These are phyloP conservation scores for Litocranius walleri DNA, from an alignment of 2,113 vertebrate species.

Conservation along the genomic window DNA sequence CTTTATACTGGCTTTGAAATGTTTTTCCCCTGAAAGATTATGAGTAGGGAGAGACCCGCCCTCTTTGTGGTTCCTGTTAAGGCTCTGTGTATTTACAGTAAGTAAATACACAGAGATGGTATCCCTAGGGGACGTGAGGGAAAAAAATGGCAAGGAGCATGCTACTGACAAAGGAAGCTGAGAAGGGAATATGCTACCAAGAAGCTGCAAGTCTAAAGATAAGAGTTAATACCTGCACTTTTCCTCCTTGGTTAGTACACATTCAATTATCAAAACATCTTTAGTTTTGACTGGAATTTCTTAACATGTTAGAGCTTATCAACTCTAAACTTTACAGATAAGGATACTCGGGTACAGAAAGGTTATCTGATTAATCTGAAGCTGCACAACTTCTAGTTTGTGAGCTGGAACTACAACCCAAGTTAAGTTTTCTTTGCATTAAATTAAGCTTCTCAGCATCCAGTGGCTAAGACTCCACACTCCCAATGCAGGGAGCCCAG, in stretches of 20 bases:
- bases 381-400: not conserved
- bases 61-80: not conserved
- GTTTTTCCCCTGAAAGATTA: not conserved
- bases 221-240: not conserved
- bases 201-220: not conserved
- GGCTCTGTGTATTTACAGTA: not conserved
- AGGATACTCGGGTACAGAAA: not conserved
- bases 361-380: not conserved
- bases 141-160: not conserved
- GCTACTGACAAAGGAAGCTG: not conserved
- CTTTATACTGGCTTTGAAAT: not conserved
- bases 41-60: not conserved
- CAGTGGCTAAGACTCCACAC: not conserved
- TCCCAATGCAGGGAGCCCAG: not conserved
- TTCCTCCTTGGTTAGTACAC: not conserved
- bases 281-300: not conserved
- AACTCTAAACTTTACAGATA: not conserved
- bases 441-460: too few species aligned
- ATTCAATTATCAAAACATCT: not conserved
- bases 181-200: not conserved
- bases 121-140: not conserved
- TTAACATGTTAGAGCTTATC: not conserved
- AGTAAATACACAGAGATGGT: not conserved
- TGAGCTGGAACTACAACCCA: not conserved
- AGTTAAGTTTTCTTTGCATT: slow-evolving; percentile 6